Evolutionary conservation across 2,113 vertebrate species (phyloP).

Genomic region (Tonatia bakeri): DNA sequence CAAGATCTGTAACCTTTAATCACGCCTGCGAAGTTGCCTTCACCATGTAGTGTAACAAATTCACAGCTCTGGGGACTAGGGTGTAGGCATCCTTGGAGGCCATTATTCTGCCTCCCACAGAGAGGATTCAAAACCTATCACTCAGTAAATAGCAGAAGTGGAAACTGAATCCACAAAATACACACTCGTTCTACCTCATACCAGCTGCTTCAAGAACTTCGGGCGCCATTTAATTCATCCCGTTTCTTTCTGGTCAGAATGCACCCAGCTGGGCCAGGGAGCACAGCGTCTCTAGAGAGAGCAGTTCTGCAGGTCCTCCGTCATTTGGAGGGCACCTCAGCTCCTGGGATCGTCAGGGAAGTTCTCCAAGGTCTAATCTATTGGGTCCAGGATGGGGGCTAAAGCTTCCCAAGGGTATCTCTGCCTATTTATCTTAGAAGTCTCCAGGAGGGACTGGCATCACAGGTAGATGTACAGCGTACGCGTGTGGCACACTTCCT

Average conservation of each 20-base stretch:
- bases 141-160: neutral
- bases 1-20: neutral
- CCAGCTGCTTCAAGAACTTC: neutral
- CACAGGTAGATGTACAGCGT: neutral
- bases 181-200: neutral
- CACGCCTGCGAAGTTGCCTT: neutral
- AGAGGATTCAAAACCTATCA: neutral
- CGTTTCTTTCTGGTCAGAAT: neutral
- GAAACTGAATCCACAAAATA: neutral
- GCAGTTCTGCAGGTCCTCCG: neutral
- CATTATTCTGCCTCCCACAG: neutral
- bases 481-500: rapidly evolving
- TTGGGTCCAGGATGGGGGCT: neutral
- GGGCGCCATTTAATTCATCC: neutral
- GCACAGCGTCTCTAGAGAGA: neutral
- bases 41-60: too few species aligned
- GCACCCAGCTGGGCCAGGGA: neutral
- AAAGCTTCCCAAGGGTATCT: neutral
- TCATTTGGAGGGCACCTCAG: neutral
- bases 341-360: too few species aligned
- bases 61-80: neutral
- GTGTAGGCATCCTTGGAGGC: neutral
- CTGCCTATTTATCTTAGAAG: neutral
- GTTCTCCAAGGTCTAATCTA: neutral
- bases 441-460: neutral